These are phyloP conservation scores for Arothron firmamentum DNA, from an alignment of 2,113 vertebrate species.

Conservation along the genomic window DNA sequence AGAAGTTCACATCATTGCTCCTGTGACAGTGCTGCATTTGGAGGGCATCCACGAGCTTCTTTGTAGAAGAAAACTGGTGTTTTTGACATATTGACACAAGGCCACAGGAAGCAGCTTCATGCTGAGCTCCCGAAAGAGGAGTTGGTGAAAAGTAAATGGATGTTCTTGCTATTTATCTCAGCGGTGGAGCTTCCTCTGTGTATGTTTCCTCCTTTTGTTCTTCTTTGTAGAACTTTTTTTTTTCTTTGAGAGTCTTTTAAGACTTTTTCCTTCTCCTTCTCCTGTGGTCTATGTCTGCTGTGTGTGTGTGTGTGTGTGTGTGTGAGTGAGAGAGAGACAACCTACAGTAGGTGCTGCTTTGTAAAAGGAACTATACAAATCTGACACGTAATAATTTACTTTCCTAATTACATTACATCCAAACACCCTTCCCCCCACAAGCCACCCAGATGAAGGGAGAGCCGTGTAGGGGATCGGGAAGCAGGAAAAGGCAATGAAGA, in stretches of 20 bases:
- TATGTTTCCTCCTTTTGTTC: conserved; percentile 5
- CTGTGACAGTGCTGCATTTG: not conserved
- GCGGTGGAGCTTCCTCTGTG: conserved; percentile 41
- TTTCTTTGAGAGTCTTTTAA: conserved; percentile 11
- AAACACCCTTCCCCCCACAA: conserved; percentile 3
- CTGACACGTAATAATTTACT: not conserved
- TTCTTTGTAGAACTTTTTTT: conserved; percentile 3
- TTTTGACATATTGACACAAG: conserved; percentile 48
- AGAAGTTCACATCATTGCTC: not conserved
- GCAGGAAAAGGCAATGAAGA: conserved; percentile 51
- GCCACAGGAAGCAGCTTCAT: conserved; percentile 30
- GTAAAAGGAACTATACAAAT: conserved; percentile 6
- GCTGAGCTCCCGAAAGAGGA: conserved; percentile 39
- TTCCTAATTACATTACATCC: conserved; percentile 32
- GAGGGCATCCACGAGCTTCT: not conserved
- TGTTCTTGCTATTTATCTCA: conserved; percentile 57
- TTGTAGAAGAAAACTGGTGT: conserved; percentile 34
- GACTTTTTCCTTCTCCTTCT: conserved; percentile 39
- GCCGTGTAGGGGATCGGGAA: conserved; percentile 33
- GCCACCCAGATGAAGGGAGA: conserved; percentile 19
- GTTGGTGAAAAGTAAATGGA: conserved; percentile 30
- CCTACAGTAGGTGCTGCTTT: not conserved
- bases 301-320: too few relatives aligned
- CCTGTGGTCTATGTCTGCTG: not conserved
- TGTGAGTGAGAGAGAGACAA: too few relatives aligned